These are phyloP conservation scores for Gortyna flavago DNA, from an alignment of 2,888 invertebrate species.

Conservation along the genomic window DNA sequence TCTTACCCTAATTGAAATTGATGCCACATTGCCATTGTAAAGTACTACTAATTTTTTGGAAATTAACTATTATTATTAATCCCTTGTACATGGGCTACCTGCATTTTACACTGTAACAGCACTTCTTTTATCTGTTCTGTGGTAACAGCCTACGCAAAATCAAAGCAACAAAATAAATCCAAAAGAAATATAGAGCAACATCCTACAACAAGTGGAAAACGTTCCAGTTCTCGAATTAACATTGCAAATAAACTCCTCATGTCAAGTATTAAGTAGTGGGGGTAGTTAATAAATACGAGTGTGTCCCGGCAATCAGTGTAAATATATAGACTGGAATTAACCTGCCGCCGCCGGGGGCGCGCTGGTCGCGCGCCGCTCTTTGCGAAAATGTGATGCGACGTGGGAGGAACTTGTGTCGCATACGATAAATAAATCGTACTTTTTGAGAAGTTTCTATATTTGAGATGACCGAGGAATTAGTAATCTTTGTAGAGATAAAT, in stretches of 20 bases:
- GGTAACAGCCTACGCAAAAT: constrained; percentile 11
- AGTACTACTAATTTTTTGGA: too few species aligned
- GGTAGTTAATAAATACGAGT: constrained; percentile 80
- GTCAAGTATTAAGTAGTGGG: constrained; percentile 71
- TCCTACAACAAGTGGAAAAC: constrained; percentile 53
- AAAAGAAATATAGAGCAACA: constrained; percentile 33
- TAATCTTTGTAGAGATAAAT: background rate
- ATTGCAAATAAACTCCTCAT: constrained; percentile 73
- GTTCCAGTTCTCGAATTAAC: constrained; percentile 64
- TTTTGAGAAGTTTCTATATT: constrained; percentile 34
- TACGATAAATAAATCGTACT: constrained; percentile 17
- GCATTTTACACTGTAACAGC: background rate
- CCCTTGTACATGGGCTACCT: background rate
- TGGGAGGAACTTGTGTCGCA: constrained; percentile 57
- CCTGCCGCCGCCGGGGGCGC: constrained; percentile 78
- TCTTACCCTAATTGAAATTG: too few species aligned
- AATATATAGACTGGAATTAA: constrained; percentile 87
- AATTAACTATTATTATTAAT: background rate
- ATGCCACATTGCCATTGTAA: too few species aligned
- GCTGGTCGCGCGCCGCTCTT: constrained; percentile 50
- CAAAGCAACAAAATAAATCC: constrained; percentile 24
- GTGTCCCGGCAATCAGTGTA: constrained; percentile 83
- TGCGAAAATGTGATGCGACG: constrained; percentile 45
- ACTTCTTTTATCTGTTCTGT: too few species aligned
- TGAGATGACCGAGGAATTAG: background rate